A percentile compares a stretch with the other conserved stretches of the same genome.
These are phyloP conservation scores for Pundamilia nyererei DNA, from an alignment of 2,113 vertebrate species.

Conservation along the genomic window DNA sequence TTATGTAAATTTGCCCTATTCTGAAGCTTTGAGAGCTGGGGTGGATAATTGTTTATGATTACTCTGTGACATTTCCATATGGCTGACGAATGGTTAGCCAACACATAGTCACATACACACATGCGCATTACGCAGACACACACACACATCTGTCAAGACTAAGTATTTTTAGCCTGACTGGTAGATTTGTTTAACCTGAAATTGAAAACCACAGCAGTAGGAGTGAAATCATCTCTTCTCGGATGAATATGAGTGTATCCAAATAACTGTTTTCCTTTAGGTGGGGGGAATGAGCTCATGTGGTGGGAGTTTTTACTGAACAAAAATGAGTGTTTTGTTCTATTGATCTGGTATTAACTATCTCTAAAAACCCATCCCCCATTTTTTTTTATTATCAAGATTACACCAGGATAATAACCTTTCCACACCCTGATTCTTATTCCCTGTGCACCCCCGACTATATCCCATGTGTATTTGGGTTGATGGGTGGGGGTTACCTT, in stretches of 20 bases:
- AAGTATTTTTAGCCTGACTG: not conserved
- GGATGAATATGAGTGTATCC: not conserved
- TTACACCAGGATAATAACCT: constrained; percentile 35
- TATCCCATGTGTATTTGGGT: constrained; percentile 23
- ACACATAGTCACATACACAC: not conserved
- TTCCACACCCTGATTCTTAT: constrained; percentile 12
- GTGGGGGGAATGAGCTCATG: not conserved
- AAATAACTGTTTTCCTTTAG: not conserved
- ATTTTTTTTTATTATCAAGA: not conserved
- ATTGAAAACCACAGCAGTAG: not conserved
- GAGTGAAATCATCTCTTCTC: not conserved
- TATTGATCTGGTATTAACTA: constrained; percentile 40
- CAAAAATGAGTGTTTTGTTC: constrained; percentile 51
- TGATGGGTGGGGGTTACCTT: constrained; percentile 29
- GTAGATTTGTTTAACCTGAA: not conserved
- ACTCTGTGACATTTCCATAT: constrained; percentile 68
- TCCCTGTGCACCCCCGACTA: not conserved
- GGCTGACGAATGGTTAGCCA: constrained; percentile 35
- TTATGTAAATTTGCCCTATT: constrained; percentile 67
- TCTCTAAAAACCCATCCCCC: not conserved
- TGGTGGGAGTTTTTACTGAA: not conserved
- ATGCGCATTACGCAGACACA: not conserved
- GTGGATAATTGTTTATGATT: constrained; percentile 68
- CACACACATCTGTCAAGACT: not conserved
- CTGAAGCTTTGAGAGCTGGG: constrained; percentile 38